These are phyloP conservation scores for Notechis scutatus DNA, from an alignment of 2,113 vertebrate species.

Conservation along the genomic window DNA sequence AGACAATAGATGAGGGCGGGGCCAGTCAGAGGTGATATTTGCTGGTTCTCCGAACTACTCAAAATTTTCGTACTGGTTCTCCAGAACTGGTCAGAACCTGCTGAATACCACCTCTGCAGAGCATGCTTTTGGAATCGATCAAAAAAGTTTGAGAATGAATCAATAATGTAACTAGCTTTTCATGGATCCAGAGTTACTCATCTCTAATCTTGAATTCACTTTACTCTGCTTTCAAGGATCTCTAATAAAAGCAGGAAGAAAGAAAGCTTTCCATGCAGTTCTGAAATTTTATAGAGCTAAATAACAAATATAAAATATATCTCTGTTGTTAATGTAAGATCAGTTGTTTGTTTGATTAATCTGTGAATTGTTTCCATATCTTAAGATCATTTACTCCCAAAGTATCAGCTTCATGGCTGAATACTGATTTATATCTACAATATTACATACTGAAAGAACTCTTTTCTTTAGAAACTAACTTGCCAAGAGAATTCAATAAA, in stretches of 20 bases:
- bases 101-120: no score
- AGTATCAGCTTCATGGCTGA: not conserved
- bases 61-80: no score
- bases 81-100: no score
- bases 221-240: no score
- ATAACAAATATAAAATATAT: not conserved
- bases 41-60: no score
- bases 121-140: no score
- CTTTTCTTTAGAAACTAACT: not conserved
- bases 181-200: no score
- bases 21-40: no score
- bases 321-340: conserved; percentile 9
- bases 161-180: no score
- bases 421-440: not conserved
- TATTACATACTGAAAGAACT: not conserved
- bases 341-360: not conserved
- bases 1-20: no score
- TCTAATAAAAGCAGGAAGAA: conserved; percentile 11
- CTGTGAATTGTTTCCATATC: conserved; percentile 6
- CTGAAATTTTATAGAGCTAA: not conserved
- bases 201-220: no score
- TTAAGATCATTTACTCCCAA: not conserved
- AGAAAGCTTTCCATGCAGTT: not conserved
- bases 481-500: not conserved
- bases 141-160: no score